Percentiles rank a stretch among this genome's conserved stretches.
These are phyloP conservation scores for Liparis tanakae DNA, from an alignment of 2,797 vertebrate genomes.

Conservation along the genomic window DNA sequence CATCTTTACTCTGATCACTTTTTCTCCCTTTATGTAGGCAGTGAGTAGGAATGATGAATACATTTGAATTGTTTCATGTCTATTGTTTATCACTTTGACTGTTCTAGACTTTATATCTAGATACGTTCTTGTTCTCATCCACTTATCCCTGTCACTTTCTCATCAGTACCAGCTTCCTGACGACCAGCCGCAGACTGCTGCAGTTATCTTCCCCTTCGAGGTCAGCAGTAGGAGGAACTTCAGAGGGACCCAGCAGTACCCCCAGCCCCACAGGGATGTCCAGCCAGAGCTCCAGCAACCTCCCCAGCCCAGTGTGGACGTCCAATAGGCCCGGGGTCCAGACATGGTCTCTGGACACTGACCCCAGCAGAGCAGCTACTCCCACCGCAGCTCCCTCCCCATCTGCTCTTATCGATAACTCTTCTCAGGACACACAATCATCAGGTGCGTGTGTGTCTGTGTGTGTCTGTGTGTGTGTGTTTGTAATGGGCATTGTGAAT, in stretches of 20 bases:
- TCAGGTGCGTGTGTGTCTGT: slow-evolving; percentile 69
- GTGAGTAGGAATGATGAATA: not conserved
- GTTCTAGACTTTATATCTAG: not conserved
- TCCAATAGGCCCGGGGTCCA: slow-evolving; percentile 69
- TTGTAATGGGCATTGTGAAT: not conserved
- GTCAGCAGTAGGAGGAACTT: slow-evolving; percentile 69
- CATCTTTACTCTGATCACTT: not conserved
- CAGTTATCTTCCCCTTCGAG: slow-evolving; percentile 70
- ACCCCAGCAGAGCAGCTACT: slow-evolving; percentile 59
- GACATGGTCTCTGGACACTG: slow-evolving; percentile 67
- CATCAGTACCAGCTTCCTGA: slow-evolving; percentile 84
- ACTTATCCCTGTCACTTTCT: slow-evolving; percentile 1
- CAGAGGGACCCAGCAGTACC: slow-evolving; percentile 75
- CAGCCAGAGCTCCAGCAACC: slow-evolving; percentile 79
- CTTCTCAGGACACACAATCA: slow-evolving; percentile 85
- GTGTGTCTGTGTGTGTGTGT: not conserved
- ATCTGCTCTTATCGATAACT: slow-evolving; percentile 76
- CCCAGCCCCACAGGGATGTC: slow-evolving; percentile 73
- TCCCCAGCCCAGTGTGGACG: slow-evolving; percentile 76
- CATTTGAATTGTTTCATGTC: not conserved
- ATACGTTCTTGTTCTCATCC: not conserved
- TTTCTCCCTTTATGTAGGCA: not conserved
- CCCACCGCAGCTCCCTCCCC: slow-evolving; percentile 71
- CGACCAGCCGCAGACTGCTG: slow-evolving; percentile 74
- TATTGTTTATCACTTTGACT: not conserved